Evolutionary conservation across 2,888 invertebrate genomes (phyloP).

Genomic region (Embidobia sp.): DNA sequence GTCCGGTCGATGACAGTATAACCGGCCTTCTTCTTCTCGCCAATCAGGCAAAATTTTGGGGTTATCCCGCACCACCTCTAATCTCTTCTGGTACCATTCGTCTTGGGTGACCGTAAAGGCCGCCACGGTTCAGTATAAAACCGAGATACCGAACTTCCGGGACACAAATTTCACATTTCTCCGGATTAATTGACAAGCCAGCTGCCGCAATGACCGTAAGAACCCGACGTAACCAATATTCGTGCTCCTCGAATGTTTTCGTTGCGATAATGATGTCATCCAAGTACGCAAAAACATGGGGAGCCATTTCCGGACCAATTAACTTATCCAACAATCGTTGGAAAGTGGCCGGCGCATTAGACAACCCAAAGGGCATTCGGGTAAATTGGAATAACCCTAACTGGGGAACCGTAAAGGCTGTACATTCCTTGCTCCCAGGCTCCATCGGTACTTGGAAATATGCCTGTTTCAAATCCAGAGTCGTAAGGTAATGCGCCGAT

Average conservation of each 20-base stretch:
- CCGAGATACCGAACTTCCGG: constrained; percentile 39
- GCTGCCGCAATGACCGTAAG: neutral
- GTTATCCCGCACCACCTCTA: too few species aligned
- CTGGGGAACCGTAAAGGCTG: neutral
- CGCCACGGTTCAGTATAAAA: constrained; percentile 36
- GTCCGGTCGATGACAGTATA: too few species aligned
- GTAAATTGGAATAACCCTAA: neutral
- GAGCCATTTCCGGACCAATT: neutral
- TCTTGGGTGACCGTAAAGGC: neutral
- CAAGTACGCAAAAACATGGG: neutral
- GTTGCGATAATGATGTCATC: neutral
- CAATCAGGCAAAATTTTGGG: too few species aligned
- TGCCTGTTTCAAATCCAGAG: neutral
- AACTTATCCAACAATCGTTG: neutral
- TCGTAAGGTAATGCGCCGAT: neutral
- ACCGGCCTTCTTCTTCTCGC: too few species aligned
- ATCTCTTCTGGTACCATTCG: neutral
- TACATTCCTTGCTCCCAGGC: neutral
- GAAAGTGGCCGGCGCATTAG: neutral
- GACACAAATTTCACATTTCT: constrained; percentile 56
- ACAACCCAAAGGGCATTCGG: too few species aligned
- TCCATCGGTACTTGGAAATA: neutral
- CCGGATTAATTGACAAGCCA: constrained; percentile 29
- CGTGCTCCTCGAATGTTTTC: neutral
- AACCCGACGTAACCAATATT: too few species aligned